These are phyloP conservation scores for Spheniscus mendiculus DNA, from an alignment of 2,113 vertebrate genomes.

Conservation along the genomic window DNA sequence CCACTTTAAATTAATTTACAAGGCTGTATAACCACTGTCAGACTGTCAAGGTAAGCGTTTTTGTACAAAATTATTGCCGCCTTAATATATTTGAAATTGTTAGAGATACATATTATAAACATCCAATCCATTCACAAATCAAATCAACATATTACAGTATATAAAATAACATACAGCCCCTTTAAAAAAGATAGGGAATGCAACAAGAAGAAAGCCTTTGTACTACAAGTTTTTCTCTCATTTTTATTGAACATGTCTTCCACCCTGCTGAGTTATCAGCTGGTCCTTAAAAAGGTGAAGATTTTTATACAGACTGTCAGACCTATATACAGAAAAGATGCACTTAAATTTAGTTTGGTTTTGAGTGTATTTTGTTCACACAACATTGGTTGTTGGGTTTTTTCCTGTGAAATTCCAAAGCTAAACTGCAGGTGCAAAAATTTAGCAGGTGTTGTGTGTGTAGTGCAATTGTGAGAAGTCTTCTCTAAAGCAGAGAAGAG, in stretches of 20 bases:
- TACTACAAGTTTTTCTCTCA: accelerated
- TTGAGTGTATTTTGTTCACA: background rate
- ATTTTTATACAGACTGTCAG: background rate
- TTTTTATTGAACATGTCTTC: accelerated
- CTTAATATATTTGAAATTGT: background rate
- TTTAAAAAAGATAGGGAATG: background rate
- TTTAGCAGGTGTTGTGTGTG: background rate
- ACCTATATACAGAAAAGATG: background rate
- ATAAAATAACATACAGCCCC: background rate
- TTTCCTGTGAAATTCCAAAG: background rate
- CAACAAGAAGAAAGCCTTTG: background rate
- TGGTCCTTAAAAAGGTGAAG: background rate
- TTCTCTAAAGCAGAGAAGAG: background rate
- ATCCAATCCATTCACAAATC: background rate
- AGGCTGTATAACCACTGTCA: background rate
- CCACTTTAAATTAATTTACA: constrained; percentile 66
- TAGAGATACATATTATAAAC: background rate
- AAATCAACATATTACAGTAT: background rate
- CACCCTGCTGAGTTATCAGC: background rate
- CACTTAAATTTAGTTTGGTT: background rate
- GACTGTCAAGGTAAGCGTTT: background rate
- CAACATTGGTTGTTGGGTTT: background rate
- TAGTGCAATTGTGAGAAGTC: background rate
- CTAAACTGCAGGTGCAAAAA: background rate
- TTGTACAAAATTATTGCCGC: background rate